Percentiles rank a stretch among this genome's conserved stretches.
Evolutionary conservation across 2,888 invertebrate genomes (phyloP).

Genomic region (Melanotus villosus): DNA sequence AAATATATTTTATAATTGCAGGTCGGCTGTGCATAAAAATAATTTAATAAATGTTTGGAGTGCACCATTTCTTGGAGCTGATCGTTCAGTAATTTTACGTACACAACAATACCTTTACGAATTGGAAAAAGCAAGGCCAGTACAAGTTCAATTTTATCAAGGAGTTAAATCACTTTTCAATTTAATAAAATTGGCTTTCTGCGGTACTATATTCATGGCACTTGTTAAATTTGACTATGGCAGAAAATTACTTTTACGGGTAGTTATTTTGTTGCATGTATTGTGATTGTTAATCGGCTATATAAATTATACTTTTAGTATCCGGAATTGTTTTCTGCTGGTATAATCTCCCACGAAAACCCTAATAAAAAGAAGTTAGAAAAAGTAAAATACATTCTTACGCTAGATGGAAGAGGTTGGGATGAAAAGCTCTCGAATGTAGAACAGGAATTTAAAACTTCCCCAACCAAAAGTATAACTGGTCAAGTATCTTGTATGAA

Average conservation of each 20-base stretch:
- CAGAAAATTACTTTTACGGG: slow-evolving; percentile 76
- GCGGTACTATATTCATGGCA: slow-evolving; percentile 75
- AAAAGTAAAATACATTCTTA: slow-evolving; percentile 76
- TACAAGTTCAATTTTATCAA: slow-evolving; percentile 82
- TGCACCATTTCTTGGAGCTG: slow-evolving; percentile 87
- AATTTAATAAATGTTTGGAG: slow-evolving; percentile 48
- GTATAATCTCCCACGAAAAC: slow-evolving; percentile 77
- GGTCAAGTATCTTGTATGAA: slow-evolving; percentile 78
- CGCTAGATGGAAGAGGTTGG: slow-evolving; percentile 87
- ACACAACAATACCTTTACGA: slow-evolving; percentile 85
- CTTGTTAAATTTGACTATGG: slow-evolving; percentile 75
- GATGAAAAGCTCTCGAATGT: slow-evolving; percentile 72
- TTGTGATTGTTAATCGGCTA: too few relatives aligned
- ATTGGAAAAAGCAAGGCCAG: slow-evolving; percentile 79
- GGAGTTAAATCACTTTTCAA: slow-evolving; percentile 69
- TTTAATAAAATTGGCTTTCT: slow-evolving; percentile 70
- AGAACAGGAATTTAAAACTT: slow-evolving; percentile 71
- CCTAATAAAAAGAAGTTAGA: slow-evolving; percentile 76
- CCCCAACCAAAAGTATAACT: slow-evolving; percentile 76
- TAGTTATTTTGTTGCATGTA: slow-evolving; percentile 60
- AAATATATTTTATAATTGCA: too few relatives aligned
- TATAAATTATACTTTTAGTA: slow-evolving; percentile 47
- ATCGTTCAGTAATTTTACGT: slow-evolving; percentile 85
- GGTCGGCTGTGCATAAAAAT: slow-evolving; percentile 43
- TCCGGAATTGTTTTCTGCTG: slow-evolving; percentile 76